These are phyloP conservation scores for Perca fluviatilis DNA, from an alignment of 2,113 vertebrate genomes.

Conservation along the genomic window DNA sequence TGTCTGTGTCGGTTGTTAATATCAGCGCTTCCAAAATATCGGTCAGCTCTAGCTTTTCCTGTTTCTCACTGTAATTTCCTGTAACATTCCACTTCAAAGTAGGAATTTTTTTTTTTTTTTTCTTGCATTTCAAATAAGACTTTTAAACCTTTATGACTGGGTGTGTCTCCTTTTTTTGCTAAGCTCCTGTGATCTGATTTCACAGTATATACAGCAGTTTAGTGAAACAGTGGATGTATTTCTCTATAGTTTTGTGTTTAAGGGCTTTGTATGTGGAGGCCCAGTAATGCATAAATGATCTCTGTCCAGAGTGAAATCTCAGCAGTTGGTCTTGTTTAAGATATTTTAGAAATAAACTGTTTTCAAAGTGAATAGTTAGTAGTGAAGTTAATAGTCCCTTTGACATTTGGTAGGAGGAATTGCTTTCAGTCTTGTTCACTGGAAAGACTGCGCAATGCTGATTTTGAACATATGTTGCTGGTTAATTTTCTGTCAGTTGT, in stretches of 20 bases:
- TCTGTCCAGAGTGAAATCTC: conserved; percentile 7
- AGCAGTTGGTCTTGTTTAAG: neutral
- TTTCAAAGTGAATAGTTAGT: conserved; percentile 15
- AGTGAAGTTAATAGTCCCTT: neutral
- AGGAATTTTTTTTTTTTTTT: conserved; percentile 3
- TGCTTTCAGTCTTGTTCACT: neutral
- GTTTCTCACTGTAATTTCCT: neutral
- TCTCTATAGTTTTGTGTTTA: neutral
- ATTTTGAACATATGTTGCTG: neutral
- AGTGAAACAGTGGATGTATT: neutral
- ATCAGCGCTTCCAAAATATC: neutral
- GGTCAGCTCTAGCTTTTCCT: neutral
- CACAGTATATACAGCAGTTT: neutral
- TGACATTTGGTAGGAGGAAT: neutral
- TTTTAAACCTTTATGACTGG: conserved; percentile 31
- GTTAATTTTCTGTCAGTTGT: no score
- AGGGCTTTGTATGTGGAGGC: neutral
- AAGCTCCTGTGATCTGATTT: neutral
- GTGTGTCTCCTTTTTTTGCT: neutral
- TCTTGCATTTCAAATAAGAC: conserved; percentile 39
- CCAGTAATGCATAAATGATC: neutral
- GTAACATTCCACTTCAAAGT: conserved; percentile 32
- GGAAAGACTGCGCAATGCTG: neutral
- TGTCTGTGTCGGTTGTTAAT: neutral
- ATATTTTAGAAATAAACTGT: conserved; percentile 43